These are phyloP conservation scores for Scaptomyza tumidula DNA, from an alignment of 2,888 invertebrate species.

Conservation along the genomic window DNA sequence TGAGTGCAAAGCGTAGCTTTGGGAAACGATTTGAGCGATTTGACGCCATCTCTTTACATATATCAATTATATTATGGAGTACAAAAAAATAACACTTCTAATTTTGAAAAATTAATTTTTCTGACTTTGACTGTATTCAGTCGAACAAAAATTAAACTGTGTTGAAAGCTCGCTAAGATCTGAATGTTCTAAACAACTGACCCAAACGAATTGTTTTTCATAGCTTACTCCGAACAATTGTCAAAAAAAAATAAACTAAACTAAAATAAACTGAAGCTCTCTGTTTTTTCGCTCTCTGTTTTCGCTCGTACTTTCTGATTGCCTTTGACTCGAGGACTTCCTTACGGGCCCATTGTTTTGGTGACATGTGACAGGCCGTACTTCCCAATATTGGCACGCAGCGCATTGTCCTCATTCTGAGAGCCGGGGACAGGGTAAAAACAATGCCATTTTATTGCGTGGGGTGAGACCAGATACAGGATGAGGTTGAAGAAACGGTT, in stretches of 20 bases:
- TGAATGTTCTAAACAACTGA: neutral
- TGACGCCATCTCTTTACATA: slow-evolving; percentile 6
- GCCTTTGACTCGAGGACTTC: slow-evolving; percentile 57
- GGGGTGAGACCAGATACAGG: slow-evolving; percentile 6
- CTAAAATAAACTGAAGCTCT: neutral
- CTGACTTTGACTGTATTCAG: neutral
- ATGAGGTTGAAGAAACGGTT: neutral
- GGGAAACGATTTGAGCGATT: slow-evolving; percentile 19
- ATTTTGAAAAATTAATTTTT: slow-evolving; percentile 15
- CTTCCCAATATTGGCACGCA: slow-evolving; percentile 65
- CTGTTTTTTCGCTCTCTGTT: neutral
- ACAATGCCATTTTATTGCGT: slow-evolving; percentile 32
- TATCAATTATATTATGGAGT: neutral
- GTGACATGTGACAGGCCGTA: slow-evolving; percentile 74
- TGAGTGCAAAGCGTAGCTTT: slow-evolving; percentile 53
- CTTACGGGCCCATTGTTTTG: slow-evolving; percentile 45
- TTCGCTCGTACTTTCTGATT: slow-evolving; percentile 16
- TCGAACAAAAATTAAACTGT: slow-evolving; percentile 1
- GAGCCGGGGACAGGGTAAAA: slow-evolving; percentile 39
- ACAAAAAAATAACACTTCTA: slow-evolving; percentile 5
- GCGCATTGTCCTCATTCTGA: slow-evolving; percentile 43
- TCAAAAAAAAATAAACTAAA: slow-evolving; percentile 5
- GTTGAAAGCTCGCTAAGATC: neutral
- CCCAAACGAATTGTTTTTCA: slow-evolving; percentile 13
- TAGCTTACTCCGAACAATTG: slow-evolving; percentile 26